These are phyloP conservation scores for Asarcornis scutulata DNA, from an alignment of 2,113 vertebrate species.

Conservation along the genomic window DNA sequence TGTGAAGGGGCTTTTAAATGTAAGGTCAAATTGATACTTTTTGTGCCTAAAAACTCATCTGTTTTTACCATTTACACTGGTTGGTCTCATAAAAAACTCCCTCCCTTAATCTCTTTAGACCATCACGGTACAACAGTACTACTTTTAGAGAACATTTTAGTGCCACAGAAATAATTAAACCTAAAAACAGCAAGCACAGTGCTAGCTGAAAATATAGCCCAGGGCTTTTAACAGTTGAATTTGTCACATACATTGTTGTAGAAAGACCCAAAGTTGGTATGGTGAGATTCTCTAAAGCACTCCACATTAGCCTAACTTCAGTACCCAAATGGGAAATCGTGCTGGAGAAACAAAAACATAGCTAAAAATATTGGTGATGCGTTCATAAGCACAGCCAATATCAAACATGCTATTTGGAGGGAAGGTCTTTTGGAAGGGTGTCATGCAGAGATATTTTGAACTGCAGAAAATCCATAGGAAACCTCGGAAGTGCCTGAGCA, in stretches of 20 bases:
- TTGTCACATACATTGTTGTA: not conserved
- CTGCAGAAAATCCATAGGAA: not conserved
- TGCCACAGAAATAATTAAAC: conserved; percentile 11
- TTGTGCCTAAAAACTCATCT: not conserved
- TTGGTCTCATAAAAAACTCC: not conserved
- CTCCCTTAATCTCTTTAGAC: not conserved
- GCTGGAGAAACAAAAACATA: not conserved
- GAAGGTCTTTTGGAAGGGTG: not conserved
- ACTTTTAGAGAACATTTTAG: not conserved
- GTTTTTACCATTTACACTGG: not conserved
- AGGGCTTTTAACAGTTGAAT: not conserved
- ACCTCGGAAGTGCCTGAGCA: not conserved
- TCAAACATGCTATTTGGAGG: not conserved
- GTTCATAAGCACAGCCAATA: not conserved
- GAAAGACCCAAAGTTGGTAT: not conserved
- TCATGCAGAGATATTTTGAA: not conserved
- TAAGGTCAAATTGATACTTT: not conserved
- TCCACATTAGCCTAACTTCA: not conserved
- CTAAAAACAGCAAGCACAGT: not conserved
- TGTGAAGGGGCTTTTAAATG: not conserved
- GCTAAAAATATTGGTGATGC: not conserved
- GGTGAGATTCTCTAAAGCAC: not conserved
- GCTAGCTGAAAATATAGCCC: not conserved
- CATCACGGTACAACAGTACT: not conserved
- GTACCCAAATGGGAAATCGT: not conserved